These are phyloP conservation scores for Syngnathus typhle DNA, from an alignment of 2,113 vertebrate genomes.

Conservation along the genomic window DNA sequence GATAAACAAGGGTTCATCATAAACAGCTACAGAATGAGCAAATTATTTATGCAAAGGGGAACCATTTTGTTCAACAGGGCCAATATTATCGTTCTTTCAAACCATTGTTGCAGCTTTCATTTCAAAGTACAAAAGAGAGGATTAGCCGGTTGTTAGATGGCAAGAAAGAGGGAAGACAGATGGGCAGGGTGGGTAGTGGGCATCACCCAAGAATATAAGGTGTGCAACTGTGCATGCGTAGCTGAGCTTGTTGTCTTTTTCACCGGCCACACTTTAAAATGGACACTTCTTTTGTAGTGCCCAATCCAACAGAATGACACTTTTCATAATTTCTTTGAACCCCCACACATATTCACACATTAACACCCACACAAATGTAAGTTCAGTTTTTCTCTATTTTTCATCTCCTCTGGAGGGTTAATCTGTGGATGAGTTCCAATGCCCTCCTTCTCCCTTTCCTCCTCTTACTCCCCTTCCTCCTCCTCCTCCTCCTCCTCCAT, in stretches of 20 bases:
- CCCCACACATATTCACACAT: conserved; percentile 5
- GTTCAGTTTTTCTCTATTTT: conserved; percentile 65
- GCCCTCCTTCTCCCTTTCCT: conserved; percentile 55
- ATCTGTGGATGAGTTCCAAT: conserved; percentile 66
- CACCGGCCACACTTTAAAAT: conserved; percentile 27
- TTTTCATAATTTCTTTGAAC: conserved; percentile 1
- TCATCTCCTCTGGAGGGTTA: conserved; percentile 64
- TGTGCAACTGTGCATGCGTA: conserved; percentile 28
- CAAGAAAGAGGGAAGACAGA: not conserved
- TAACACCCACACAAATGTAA: conserved; percentile 25
- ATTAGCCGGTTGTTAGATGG: conserved; percentile 31
- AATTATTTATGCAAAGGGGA: not conserved
- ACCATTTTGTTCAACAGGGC: not conserved
- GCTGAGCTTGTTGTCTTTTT: conserved; percentile 19
- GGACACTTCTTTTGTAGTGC: conserved; percentile 35
- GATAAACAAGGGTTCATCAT: not conserved
- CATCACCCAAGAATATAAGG: conserved; percentile 21
- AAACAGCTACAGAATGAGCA: not conserved
- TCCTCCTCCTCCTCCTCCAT: conserved; percentile 23
- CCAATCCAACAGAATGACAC: conserved; percentile 27
- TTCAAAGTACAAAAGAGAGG: conserved; percentile 42
- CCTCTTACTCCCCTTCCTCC: conserved; percentile 7
- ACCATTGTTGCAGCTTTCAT: conserved; percentile 24
- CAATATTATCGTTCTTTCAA: not conserved
- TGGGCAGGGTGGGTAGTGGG: conserved; percentile 1